Conservation (phyloP, 2,797 vertebrate species). For the Cyclopterus lumpus region DNA sequence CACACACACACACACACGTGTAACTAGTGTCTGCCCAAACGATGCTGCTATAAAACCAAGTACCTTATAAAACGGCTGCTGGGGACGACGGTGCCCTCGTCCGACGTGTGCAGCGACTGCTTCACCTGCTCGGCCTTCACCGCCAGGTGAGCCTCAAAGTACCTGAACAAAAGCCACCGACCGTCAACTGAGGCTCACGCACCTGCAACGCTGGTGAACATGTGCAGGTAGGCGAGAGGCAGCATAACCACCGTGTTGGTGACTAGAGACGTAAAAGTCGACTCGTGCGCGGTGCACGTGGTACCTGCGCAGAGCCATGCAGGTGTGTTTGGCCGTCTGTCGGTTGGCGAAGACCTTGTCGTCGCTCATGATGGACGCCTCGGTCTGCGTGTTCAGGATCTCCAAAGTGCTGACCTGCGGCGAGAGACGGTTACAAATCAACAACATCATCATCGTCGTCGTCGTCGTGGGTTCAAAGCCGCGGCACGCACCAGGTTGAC, state of each 20-base stretch:
- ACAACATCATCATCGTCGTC: no score
- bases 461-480: no score
- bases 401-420: constrained; percentile 93
- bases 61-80: constrained; percentile 94
- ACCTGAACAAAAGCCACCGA: constrained; percentile 61
- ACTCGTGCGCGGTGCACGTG: no score
- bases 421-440: background rate
- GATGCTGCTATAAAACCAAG: no score
- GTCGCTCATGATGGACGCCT: constrained; percentile 89
- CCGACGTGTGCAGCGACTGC: constrained; percentile 92
- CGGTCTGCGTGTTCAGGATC: constrained; percentile 91
- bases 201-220: no score
- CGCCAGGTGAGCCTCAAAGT: constrained; percentile 96
- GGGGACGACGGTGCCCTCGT: constrained; percentile 88
- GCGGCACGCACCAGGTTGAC: constrained; percentile 94
- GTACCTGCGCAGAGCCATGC: constrained; percentile 92
- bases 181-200: background rate
- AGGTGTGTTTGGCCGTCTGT: constrained; percentile 96
- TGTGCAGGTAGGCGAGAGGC: no score
- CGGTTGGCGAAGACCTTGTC: constrained; percentile 96
- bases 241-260: no score
- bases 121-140: constrained; percentile 96
- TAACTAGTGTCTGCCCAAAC: background rate
- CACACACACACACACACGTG: background rate
- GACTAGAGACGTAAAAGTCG: no score